Conservation (phyloP, 2,797 vertebrate genomes). For the Scleropages formosus region DNA sequence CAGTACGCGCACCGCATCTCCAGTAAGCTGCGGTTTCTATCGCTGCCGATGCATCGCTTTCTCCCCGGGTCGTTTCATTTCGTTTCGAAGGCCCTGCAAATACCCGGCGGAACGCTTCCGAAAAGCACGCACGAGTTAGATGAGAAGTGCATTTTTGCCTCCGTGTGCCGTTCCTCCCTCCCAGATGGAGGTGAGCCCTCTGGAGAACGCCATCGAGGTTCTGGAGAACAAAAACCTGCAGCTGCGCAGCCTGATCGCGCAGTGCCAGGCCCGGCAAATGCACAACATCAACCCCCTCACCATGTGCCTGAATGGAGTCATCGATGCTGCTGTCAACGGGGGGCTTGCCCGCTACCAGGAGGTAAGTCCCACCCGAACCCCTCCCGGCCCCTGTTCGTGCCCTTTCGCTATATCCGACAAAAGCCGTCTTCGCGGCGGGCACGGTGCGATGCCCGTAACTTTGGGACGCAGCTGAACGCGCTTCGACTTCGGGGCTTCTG, state of each 20-base stretch:
- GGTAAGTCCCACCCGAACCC: constrained; percentile 68
- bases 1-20: too few relatives aligned
- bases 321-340: constrained; percentile 95
- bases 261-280: constrained; percentile 94
- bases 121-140: neutral
- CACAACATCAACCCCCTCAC: constrained; percentile 96
- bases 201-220: constrained; percentile 97
- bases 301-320: constrained; percentile 97
- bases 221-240: constrained; percentile 97
- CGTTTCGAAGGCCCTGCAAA: neutral
- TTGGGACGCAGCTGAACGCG: too few relatives aligned
- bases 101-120: neutral
- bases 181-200: constrained; percentile 94
- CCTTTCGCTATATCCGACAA: too few relatives aligned
- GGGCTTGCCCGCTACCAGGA: constrained; percentile 96
- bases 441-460: too few relatives aligned
- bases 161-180: neutral
- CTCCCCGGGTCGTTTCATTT: too few relatives aligned
- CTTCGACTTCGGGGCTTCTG: too few relatives aligned
- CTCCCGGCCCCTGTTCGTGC: too few relatives aligned
- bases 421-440: too few relatives aligned
- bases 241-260: constrained; percentile 86
- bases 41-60: too few relatives aligned
- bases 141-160: neutral
- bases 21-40: too few relatives aligned